Percentiles rank a stretch among this genome's conserved stretches.
Evolutionary conservation across 2,113 vertebrate genomes (phyloP).

Genomic region (Dascyllus trimaculatus): DNA sequence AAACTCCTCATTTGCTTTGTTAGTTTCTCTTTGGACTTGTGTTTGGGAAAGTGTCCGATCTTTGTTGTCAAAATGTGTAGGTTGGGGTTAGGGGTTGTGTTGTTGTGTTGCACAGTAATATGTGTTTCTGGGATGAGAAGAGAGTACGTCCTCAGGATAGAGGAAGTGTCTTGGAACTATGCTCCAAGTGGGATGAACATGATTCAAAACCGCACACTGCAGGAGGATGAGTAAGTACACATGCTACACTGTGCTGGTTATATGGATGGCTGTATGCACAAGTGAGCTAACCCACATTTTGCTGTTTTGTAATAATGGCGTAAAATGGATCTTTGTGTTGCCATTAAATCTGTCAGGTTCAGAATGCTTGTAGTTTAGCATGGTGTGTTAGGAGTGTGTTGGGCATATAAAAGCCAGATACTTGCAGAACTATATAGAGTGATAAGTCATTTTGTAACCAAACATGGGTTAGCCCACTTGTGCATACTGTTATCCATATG

Average conservation of each 20-base stretch:
- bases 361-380: too few species aligned
- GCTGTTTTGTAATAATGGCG: too few species aligned
- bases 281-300: too few species aligned
- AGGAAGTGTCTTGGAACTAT: conserved; percentile 79
- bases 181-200: conserved; percentile 73
- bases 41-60: not conserved
- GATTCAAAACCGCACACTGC: conserved; percentile 70
- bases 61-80: conserved; percentile 23
- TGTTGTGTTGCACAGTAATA: conserved; percentile 59
- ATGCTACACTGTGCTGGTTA: not conserved
- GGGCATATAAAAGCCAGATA: too few species aligned
- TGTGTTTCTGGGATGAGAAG: conserved; percentile 70
- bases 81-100: not conserved
- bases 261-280: too few species aligned
- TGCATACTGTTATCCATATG: too few species aligned
- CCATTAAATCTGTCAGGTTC: too few species aligned
- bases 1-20: not conserved
- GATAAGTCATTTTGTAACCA: too few species aligned
- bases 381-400: too few species aligned
- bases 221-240: conserved; percentile 73
- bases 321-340: too few species aligned
- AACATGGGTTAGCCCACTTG: too few species aligned
- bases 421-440: too few species aligned
- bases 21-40: not conserved
- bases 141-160: conserved; percentile 84